These are phyloP conservation scores for Phoxinus phoxinus DNA, from an alignment of 2,113 vertebrate species.

Conservation along the genomic window DNA sequence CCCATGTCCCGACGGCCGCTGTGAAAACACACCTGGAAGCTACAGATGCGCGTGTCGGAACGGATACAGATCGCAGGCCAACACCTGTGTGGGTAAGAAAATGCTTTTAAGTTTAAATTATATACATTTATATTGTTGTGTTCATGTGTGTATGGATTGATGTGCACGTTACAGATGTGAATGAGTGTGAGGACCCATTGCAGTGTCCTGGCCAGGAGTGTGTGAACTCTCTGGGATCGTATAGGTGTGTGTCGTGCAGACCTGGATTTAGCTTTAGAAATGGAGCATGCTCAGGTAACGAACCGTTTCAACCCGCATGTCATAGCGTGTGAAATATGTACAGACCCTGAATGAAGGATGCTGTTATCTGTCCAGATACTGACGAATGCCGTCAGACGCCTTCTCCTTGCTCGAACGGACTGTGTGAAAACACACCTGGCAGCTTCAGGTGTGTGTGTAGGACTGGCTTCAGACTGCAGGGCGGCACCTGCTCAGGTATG, in stretches of 20 bases:
- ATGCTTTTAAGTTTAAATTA: background rate
- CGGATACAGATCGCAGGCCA: slow-evolving; percentile 52
- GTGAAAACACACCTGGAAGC: slow-evolving; percentile 83
- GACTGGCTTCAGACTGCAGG: slow-evolving; percentile 72
- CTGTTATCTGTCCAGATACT: slow-evolving; percentile 22
- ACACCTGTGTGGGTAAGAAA: slow-evolving; percentile 55
- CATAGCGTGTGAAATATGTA: background rate
- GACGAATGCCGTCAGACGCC: slow-evolving; percentile 76
- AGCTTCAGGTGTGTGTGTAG: slow-evolving; percentile 80
- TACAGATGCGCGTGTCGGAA: slow-evolving; percentile 77
- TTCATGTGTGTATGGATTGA: background rate
- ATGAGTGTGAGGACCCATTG: slow-evolving; percentile 63
- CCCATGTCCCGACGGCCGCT: slow-evolving; percentile 78
- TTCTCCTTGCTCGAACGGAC: slow-evolving; percentile 70
- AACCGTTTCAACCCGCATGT: background rate
- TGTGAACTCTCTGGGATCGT: slow-evolving; percentile 75
- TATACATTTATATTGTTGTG: background rate
- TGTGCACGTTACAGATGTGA: slow-evolving; percentile 23
- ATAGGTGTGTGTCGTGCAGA: slow-evolving; percentile 74
- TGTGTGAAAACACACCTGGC: slow-evolving; percentile 77
- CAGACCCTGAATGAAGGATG: background rate
- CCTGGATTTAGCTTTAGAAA: slow-evolving; percentile 69
- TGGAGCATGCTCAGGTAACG: slow-evolving; percentile 74
- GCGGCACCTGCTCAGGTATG: slow-evolving; percentile 73
- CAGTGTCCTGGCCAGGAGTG: slow-evolving; percentile 79